Conservation (phyloP, 1,140 invertebrate genomes). For the Thaumatotibia leucotreta region DNA sequence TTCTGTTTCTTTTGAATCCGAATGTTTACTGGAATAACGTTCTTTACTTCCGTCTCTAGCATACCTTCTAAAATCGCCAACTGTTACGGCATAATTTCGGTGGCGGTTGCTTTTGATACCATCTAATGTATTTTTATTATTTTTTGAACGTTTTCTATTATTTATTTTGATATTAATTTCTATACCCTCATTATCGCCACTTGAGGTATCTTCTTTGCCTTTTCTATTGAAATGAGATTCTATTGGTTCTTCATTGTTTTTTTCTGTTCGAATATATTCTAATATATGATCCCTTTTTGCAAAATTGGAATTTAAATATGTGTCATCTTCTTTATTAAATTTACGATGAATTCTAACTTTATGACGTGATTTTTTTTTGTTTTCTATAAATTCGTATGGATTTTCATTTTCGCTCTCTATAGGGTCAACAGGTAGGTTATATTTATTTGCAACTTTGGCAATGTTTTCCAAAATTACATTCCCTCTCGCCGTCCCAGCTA, state of each 20-base stretch:
- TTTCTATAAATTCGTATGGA: neutral
- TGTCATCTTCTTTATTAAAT: neutral
- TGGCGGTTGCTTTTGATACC: neutral
- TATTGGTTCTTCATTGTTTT: neutral
- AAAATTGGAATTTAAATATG: neutral
- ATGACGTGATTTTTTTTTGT: neutral
- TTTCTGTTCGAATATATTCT: neutral
- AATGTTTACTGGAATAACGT: neutral
- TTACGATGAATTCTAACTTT: neutral
- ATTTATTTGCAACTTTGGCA: neutral
- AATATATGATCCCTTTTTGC: neutral
- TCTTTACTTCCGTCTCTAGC: neutral
- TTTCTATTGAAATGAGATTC: neutral
- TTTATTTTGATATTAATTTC: neutral
- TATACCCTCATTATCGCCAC: neutral
- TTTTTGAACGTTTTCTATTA: neutral
- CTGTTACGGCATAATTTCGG: neutral
- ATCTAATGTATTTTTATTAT: neutral
- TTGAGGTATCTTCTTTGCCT: neutral
- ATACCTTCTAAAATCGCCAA: neutral
- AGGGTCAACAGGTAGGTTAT: neutral
- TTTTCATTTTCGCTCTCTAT: neutral
- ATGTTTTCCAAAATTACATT: neutral
- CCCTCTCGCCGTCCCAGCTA: neutral
- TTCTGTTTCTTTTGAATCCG: neutral